Evolutionary conservation across 2,797 vertebrate species (phyloP), one percentile per base, ranked within the genome.

Genomic region (Cichlasoma orientale): DNA sequence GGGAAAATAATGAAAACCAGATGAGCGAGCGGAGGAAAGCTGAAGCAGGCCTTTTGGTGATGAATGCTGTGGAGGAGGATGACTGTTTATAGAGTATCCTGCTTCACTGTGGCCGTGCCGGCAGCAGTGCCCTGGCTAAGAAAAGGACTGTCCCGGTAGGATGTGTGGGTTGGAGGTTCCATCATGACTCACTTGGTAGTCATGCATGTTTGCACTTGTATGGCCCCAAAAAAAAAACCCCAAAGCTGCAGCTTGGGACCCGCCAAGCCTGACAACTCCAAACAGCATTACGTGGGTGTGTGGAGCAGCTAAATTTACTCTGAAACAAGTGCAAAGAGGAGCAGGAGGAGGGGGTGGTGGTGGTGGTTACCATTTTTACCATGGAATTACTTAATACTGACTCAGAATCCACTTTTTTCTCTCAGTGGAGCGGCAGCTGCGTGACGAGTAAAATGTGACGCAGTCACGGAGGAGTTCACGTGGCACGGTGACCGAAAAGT

Each of bases 181-280:
- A 87, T 86, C 84, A 10, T 95, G 94, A 95, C 92, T 95, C 94
- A 95, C 82, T 80, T 76, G 84, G 89, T 89, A 93, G 90, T 95
- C 92, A 91, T 90, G 89, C 76, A 57, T 90, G 84, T 92, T 90
- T 92, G 80, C 78, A 76, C 89, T 91, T 79, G 82, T 82, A 72
- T 29, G 75, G 83, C 75, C 82, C 79, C 80, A 93, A 92, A 27
- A 29, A 84, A 77, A 69, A 89, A 54, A 27, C 13, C 13, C 50
- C 63, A 89, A 80, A 80, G 79, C 79, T 84, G 78, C 75, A 83
- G 79, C 68, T 23, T 63, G 52, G 68, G 86, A 82, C 82, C 82
- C 75, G 85, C 91, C 92, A 90, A 90, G 85, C 83, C 88, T 86
- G 83, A 89, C 89, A 61, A 84, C 89, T 89, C 86, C 74, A 88